Base-by-base conservation (phyloP, 2,888 invertebrate species). In the Maniola hyperantus region DNA sequence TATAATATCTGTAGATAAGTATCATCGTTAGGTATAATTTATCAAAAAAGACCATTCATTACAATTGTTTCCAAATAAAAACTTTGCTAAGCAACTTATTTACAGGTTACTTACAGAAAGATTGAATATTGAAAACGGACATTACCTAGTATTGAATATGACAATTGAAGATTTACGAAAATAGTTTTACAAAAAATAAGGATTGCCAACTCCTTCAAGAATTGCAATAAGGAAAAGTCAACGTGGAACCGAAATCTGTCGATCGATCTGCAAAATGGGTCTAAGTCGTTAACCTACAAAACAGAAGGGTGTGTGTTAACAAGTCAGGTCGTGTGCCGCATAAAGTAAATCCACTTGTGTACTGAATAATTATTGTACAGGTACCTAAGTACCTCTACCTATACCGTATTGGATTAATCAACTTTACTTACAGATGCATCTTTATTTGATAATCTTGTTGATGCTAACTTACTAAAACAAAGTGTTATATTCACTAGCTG, bases 301-400 rank as follows among this genome's bases (percentile, higher is more conserved):
- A 82, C 80, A 84, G 83, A 85, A 85, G 85, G 83, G 82, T 80
- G 81, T 81, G 79, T 82, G 80, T 84, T 86, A 84, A 84, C 84
- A 83, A 87, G 82, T 81, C 84, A 79, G 75, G 77, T 82, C 84
- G 82, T 83, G 84, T 79, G 77, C 83, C 79, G 77, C 81, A 83
- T 89, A 88, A 88, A 85, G 79, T 79, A 82, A 84, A 83, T 85
- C 85, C 89, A 89, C 88, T 88, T 91, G 89, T 89, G 88, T 83
- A 85, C 79, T 76, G 90, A 91, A 91, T 91, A 89, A 89, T 89
- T 88, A 85, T 85, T 7, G 10, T 39, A 5, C 0, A 39, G 39
- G 39, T 39, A 74, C 59, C 2, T 39, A n/a, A n/a, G n/a, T 78
- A 46, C 59, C 2, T 39, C 10, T 46, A 46, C 34, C 26, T 26